Conservation (phyloP, 2,888 invertebrate species). For the Dolomedes plantarius region DNA sequence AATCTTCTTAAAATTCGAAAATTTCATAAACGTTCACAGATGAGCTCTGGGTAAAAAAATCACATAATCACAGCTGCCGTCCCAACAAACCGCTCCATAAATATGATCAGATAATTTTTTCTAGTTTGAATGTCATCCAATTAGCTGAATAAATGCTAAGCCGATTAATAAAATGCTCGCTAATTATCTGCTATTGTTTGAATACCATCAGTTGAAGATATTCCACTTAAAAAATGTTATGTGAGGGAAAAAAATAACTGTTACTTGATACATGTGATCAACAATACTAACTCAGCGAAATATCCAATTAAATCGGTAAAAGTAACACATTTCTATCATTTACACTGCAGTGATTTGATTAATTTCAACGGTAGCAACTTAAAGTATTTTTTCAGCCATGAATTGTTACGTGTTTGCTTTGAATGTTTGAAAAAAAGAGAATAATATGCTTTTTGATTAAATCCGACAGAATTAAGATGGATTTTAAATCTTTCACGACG, state of each 20-base stretch:
- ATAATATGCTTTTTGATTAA: conserved; percentile 6
- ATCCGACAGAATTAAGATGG: not conserved
- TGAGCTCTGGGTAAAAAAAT: not conserved
- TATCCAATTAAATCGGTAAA: conserved; percentile 34
- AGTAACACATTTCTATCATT: no score
- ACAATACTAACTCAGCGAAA: conserved; percentile 1
- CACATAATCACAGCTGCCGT: not conserved
- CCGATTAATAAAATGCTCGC: conserved; percentile 38
- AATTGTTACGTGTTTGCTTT: not conserved
- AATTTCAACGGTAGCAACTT: not conserved
- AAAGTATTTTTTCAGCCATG: no score
- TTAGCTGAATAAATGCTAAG: conserved; percentile 49
- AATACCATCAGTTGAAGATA: not conserved
- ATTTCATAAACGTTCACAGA: not conserved
- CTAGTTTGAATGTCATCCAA: conserved; percentile 33
- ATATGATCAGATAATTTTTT: not conserved
- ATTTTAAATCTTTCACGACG: not conserved
- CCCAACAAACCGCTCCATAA: not conserved
- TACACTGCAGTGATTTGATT: conserved; percentile 19
- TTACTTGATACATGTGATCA: conserved; percentile 3
- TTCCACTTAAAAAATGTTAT: not conserved
- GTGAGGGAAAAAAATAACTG: no score
- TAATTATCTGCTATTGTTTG: conserved; percentile 42
- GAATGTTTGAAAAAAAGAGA: not conserved
- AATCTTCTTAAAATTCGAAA: conserved; percentile 41